Base-by-base conservation (phyloP, 1,140 invertebrate species). In the Episyrphus balteatus region DNA sequence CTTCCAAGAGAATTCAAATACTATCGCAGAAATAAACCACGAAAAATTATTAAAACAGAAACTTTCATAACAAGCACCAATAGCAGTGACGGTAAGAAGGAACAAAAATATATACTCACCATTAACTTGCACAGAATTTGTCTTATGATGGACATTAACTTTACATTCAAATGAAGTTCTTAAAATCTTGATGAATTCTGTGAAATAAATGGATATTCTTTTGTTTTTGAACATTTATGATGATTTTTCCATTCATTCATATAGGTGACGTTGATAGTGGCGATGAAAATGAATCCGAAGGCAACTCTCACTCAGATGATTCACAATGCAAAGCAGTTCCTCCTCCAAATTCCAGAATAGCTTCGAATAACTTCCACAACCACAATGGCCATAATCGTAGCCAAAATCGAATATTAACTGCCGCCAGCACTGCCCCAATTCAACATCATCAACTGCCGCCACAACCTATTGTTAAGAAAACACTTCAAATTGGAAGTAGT, bases 1-100 rank as follows among this genome's bases (percentile, higher is more conserved):
- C 68, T 91, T 12, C 87, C 86, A 0, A 77, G 86, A 21, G 84
- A 90, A 68, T 89, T 88, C 64, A 84, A 85, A 55, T 88, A 88
- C 68, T 85, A 84, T 68, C 70, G 83, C 44, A 74, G 81, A 48
- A 74, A 72, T 45, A 68, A 75, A 38, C 53, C 57, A n/a, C 52
- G 62, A 45, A 60, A 67, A 47, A 26, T 26, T 8, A 26, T 26
- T 5, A 26, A 26, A 26, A 26, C 21, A 5, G 21, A 26, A 8
- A 26, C 21, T 26, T 53, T 57, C 58, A 69, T 86, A 14, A 79
- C 82, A 21, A 88, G 84, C 39, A 88, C 84, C 9, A 89, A 89
- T 59, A 88, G 86, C 56, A 88, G 85, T 58, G 86, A 89, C 65
- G 87, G 86, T 83, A 67, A 68, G 59, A 59, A 21, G 7, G 7